A percentile compares a stretch with the other conserved stretches of the same genome.
These are phyloP conservation scores for Solenodon paradoxus DNA, from an alignment of 2,113 vertebrate genomes.

Conservation along the genomic window DNA sequence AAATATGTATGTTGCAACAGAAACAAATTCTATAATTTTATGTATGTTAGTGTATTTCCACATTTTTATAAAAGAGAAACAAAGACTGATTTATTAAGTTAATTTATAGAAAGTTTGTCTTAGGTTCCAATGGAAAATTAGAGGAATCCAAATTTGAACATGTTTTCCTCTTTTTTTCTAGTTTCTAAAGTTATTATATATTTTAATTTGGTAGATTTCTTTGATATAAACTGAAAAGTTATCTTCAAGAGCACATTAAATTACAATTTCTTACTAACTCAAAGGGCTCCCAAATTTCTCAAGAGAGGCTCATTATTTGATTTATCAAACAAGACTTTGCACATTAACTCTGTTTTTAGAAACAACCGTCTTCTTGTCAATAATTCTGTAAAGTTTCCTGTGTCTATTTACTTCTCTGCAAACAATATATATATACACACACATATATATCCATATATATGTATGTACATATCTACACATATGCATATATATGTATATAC, in stretches of 20 bases:
- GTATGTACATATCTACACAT: no score
- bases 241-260: background rate
- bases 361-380: no score
- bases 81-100: background rate
- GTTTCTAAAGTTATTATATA: background rate
- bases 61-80: background rate
- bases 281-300: background rate
- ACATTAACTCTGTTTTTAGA: no score
- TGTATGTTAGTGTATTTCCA: background rate
- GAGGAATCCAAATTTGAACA: background rate
- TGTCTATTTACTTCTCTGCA: rapidly evolving
- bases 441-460: no score
- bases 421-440: no score
- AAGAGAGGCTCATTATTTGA: background rate
- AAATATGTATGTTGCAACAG: background rate
- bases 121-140: background rate
- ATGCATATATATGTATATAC: no score
- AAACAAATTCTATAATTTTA: background rate
- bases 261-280: rapidly evolving
- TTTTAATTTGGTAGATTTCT: background rate
- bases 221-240: background rate
- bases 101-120: background rate
- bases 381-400: no score
- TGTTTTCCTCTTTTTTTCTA: background rate
- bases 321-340: background rate